Percentiles rank a stretch among this genome's conserved stretches.
Conservation (phyloP, 2,113 vertebrate genomes). For the human (Homo sapiens) region GRCh38 chr9:100349501-100350000, state of each 20-base stretch:
- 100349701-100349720: neutral
- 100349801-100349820: slow-evolving; percentile 1
- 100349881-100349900: neutral
- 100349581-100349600: neutral
- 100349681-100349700: neutral
- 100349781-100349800: slow-evolving; percentile 21
- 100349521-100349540: neutral
- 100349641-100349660: neutral
- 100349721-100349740: neutral
- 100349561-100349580: neutral
- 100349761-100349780: neutral
- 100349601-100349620: neutral
- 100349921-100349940: neutral
- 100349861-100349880: neutral
- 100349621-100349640: neutral
- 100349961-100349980: neutral
- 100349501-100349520: slow-evolving; percentile 36
- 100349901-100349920: neutral
- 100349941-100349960: neutral
- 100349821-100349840: neutral
- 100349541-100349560: neutral
- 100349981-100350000: slow-evolving; percentile 25
- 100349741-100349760: neutral
- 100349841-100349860: slow-evolving; percentile 25
- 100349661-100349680: neutral